Evolutionary conservation across 2,113 vertebrate species (phyloP).

Genomic region (Himantopus leucocephalus): DNA sequence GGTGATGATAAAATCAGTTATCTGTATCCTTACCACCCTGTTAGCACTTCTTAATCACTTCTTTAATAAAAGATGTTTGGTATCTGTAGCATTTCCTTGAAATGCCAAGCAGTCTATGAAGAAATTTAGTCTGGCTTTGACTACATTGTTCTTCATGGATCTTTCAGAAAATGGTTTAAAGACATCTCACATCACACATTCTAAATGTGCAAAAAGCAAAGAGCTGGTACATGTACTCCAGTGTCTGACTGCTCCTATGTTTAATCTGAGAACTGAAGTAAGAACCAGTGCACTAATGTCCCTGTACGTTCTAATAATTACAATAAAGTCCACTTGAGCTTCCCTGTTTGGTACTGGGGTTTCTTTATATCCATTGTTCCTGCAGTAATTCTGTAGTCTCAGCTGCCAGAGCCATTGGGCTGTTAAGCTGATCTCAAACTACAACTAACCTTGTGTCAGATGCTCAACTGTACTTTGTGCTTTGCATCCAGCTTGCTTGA

Average conservation of each 20-base stretch:
- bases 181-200: not conserved
- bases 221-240: not conserved
- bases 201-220: not conserved
- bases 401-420: not conserved
- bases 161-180: not conserved
- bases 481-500: not conserved
- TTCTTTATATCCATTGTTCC: not conserved
- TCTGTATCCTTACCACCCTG: not conserved
- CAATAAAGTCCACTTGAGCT: conserved; percentile 62
- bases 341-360: not conserved
- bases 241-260: not conserved
- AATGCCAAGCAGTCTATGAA: not conserved
- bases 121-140: not conserved
- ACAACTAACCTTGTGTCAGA: not conserved
- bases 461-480: not conserved
- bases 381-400: not conserved
- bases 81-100: not conserved
- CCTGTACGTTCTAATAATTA: conserved; percentile 1
- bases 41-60: conserved; percentile 3
- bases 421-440: not conserved
- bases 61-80: not conserved
- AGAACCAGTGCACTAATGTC: conserved; percentile 6
- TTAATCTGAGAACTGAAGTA: not conserved
- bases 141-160: not conserved
- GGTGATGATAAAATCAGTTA: not conserved